Evolutionary conservation across 2,888 invertebrate species (phyloP).

Genomic region (Acrobasis suavella): DNA sequence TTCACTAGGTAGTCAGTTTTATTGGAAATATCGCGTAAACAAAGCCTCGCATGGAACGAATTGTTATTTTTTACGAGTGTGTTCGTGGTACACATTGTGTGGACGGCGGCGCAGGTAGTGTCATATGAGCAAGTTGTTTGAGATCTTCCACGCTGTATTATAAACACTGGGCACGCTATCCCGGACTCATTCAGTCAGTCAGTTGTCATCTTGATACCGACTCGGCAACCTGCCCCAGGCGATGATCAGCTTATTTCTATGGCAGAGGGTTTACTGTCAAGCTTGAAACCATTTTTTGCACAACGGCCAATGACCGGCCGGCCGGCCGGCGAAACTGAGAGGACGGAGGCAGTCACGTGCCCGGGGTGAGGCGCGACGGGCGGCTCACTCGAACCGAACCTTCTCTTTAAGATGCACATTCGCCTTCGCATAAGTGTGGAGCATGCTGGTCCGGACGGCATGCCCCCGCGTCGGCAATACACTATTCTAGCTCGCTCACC

Average conservation of each 20-base stretch:
- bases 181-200: conserved; percentile 54
- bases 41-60: conserved; percentile 14
- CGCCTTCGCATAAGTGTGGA: conserved; percentile 75
- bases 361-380: conserved; percentile 81
- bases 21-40: conserved; percentile 13
- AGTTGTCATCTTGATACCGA: conserved; percentile 48
- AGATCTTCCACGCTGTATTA: conserved; percentile 47
- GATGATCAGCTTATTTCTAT: conserved; percentile 64
- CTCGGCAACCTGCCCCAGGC: conserved; percentile 52
- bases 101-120: conserved; percentile 47
- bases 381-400: conserved; percentile 71
- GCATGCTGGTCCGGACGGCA: conserved; percentile 71
- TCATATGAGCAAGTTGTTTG: conserved; percentile 62
- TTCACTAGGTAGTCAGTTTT: conserved; percentile 4
- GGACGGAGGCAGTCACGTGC: conserved; percentile 78
- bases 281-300: conserved; percentile 63
- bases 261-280: conserved; percentile 60
- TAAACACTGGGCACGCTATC: conserved; percentile 52
- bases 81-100: conserved; percentile 41
- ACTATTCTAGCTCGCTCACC: conserved; percentile 55
- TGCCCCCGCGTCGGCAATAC: conserved; percentile 64
- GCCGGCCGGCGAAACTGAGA: conserved; percentile 74
- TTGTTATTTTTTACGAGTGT: conserved; percentile 19
- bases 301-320: conserved; percentile 75
- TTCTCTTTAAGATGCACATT: conserved; percentile 81